Evolutionary conservation across 2,113 vertebrate species (phyloP), one percentile per base, ranked within the genome.

Genomic region (Stercorarius parasiticus): DNA sequence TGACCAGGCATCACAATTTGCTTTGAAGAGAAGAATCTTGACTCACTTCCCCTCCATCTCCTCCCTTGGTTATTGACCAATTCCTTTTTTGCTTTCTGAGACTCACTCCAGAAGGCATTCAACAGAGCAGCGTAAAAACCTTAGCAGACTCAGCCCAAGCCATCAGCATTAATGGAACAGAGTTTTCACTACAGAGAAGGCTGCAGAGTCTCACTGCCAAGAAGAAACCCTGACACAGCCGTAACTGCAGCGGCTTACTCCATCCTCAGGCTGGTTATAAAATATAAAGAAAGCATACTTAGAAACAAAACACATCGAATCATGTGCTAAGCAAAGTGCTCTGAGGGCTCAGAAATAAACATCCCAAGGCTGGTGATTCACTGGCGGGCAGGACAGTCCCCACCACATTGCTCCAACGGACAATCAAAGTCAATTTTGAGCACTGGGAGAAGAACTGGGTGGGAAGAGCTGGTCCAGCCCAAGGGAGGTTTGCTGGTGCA

Each of bases 351-450:
- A 38, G 61, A n/a, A 62, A 66, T 6, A 13, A 67, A 56, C 30
- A 26, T 5, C 73, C 58, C 0, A 1, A n/a, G 30, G 73, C 40
- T 40, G 40, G 29, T 8, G 43, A 72, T 11, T 49, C 59, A 26
- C n/a, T 17, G 36, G 36, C 2, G 2, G 71, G 49, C 81, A 73
- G 49, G 45, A 55, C 32, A 29, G 72, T 6, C 45, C 45, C 22
- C 52, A 50, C 14, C 36, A 27, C 16, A 0, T 7, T 6, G 36
- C 47, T 45, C 5, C 1, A 0, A 38, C 0, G 30, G 43, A 30
- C 20, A 43, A 20, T 7, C 25, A 30, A 52, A 65, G 42, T 12
- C 52, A 32, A 2, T 19, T 47, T 45, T 22, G 27, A 66, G 42
- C 20, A 16, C 47, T 8, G 43, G 20, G 27, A 43, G 38, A 3